Percentiles rank a stretch among this genome's conserved stretches.
Evolutionary conservation across 1,140 invertebrate species (phyloP).

Genomic region (Neuroterus valhalla): DNA sequence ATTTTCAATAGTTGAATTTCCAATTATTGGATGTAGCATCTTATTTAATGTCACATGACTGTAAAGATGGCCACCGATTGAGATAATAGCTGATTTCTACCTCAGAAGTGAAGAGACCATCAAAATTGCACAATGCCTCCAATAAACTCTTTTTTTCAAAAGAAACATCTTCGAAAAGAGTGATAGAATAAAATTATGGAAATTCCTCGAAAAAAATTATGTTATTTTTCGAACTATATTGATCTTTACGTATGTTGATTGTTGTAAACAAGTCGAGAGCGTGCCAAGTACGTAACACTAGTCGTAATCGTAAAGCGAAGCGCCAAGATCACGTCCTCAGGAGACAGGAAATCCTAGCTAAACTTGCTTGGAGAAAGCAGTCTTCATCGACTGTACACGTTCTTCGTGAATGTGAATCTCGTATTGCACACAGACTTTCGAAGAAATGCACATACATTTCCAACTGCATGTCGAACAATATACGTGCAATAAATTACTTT

Average conservation of each 20-base stretch:
- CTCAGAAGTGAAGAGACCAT: too few species aligned
- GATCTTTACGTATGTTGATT: constrained; percentile 8
- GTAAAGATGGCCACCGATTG: too few species aligned
- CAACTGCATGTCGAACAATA: neutral
- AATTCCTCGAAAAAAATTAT: neutral
- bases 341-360: constrained; percentile 58
- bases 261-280: constrained; percentile 31
- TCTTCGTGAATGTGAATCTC: constrained; percentile 17
- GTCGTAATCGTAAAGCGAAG: constrained; percentile 49
- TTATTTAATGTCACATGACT: too few species aligned
- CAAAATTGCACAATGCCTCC: too few species aligned
- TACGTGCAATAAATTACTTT: constrained; percentile 28
- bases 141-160: too few species aligned
- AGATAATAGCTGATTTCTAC: too few species aligned
- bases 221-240: neutral
- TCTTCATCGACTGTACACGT: constrained; percentile 30
- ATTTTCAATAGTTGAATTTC: too few species aligned
- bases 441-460: neutral
- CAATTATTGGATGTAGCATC: too few species aligned
- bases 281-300: constrained; percentile 49
- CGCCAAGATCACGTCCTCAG: constrained; percentile 55
- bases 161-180: too few species aligned
- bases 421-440: neutral
- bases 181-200: too few species aligned
- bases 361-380: constrained; percentile 55